phyloP scores from a whole-genome alignment of 2,888 invertebrate species.

The Ryuthela nishihirai region DNA sequence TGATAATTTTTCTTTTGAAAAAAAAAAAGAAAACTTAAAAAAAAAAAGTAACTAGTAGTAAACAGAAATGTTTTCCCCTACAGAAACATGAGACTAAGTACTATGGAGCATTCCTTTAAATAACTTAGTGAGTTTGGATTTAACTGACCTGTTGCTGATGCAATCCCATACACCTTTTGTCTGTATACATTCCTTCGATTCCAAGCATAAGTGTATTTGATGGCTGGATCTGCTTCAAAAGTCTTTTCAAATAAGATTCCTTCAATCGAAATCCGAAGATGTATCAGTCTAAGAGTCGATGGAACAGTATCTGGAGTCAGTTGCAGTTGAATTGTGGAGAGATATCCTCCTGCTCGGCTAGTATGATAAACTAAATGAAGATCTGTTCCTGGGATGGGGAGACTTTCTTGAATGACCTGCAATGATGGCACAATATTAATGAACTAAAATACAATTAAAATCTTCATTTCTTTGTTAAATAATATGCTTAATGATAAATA shows the following conservation, averaged over 20 bases:
- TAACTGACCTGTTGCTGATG: constrained; percentile 53
- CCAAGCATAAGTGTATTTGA: constrained; percentile 96
- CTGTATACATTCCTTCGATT: constrained; percentile 91
- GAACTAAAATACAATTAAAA: too few species aligned
- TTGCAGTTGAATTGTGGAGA: constrained; percentile 87
- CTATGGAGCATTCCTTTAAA: too few species aligned
- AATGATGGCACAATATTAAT: not conserved
- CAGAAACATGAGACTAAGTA: too few species aligned
- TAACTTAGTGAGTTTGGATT: not conserved
- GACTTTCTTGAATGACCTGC: constrained; percentile 93
- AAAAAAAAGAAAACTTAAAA: too few species aligned
- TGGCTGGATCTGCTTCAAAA: constrained; percentile 92
- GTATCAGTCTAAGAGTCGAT: constrained; percentile 77
- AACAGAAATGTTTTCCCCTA: too few species aligned
- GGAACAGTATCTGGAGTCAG: constrained; percentile 71
- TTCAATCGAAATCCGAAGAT: constrained; percentile 76
- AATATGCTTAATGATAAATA: too few species aligned
- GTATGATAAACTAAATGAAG: constrained; percentile 93
- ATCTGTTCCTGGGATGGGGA: constrained; percentile 88
- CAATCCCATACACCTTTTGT: constrained; percentile 52
- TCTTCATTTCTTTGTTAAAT: too few species aligned
- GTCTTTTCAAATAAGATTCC: constrained; percentile 86
- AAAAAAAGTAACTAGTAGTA: too few species aligned
- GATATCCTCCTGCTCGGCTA: constrained; percentile 88
- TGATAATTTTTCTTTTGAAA: too few species aligned